Base-by-base conservation (phyloP, 2,113 vertebrate genomes). In the Amazona guildingii region DNA sequence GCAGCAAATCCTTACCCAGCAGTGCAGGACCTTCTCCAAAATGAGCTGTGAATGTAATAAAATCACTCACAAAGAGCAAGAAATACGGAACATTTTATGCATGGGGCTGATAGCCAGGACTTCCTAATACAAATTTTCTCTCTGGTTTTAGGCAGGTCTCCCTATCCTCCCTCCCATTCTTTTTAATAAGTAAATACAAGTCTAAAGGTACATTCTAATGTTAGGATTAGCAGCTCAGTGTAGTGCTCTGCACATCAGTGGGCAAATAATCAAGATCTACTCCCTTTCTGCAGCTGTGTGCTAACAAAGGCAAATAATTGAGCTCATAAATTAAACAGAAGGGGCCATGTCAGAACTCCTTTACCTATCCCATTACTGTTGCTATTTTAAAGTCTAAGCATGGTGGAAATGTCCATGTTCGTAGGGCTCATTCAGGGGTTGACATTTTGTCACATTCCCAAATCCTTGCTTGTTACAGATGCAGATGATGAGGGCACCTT, bases 261-360 rank as follows among this genome's bases (percentile, higher is more conserved):
- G 23, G 43, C 78, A 93, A 87, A 83, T 93, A 93, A 93, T 93
- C 61, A 70, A 90, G 69, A 51, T 80, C 67, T 63, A 43, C 70
- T 95, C 78, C 48, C 39, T 72, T 84, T 43, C 70, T 69, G 52
- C 57, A 68, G 48, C 77, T 83, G 59, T 52, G 21, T 44, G 57
- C 67, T 94, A 92, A 83, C 49, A 31, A 90, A 87, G 63, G 75
- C 87, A 97, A 95, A 85, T 78, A 91, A 75, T 43, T 0, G 19
- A 87, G 57, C 90, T 91, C 82, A 85, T 89, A 90, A 91, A 93
- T 89, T 92, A 93, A 84, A 84, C 41, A 78, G 41, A 57, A 28
- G 25, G 33, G 51, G 52, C 61, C 41, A 33, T 67, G 66, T 31
- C 37, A 72, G 41, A 48, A 7, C 29, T 79, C 62, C 63, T 76